These are phyloP conservation scores for Lepetodrilus schrolli DNA, from an alignment of 2,888 invertebrate species.

Conservation along the genomic window DNA sequence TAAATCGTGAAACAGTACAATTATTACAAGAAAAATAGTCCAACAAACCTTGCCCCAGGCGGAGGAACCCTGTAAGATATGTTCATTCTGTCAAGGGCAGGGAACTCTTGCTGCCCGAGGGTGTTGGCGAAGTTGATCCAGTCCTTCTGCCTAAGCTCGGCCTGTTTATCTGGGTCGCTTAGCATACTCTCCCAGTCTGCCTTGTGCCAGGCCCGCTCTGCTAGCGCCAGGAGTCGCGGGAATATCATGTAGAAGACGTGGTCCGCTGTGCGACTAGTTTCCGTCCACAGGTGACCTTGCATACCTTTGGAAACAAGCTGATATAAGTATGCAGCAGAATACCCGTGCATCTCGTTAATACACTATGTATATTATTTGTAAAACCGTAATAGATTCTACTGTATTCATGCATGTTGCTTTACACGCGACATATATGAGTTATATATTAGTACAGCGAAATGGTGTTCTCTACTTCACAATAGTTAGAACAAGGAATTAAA, in stretches of 20 bases:
- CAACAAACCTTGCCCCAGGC: conserved; percentile 55
- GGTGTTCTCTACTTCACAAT: too few species aligned
- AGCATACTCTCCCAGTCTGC: conserved; percentile 62
- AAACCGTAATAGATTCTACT: too few species aligned
- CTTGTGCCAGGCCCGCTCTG: conserved; percentile 70
- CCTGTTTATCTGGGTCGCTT: background rate
- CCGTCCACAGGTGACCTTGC: conserved; percentile 68
- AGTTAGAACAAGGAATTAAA: too few species aligned
- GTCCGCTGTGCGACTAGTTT: conserved; percentile 50
- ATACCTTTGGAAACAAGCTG: conserved; percentile 55
- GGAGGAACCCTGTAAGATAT: conserved; percentile 58
- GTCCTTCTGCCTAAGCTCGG: conserved; percentile 40
- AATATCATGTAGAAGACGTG: conserved; percentile 61
- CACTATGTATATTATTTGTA: too few species aligned
- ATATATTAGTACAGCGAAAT: too few species aligned
- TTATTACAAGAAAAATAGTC: too few species aligned
- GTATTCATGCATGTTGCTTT: too few species aligned
- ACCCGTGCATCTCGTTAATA: too few species aligned
- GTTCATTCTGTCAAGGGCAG: conserved; percentile 50
- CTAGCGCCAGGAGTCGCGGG: conserved; percentile 64
- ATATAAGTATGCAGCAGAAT: too few species aligned
- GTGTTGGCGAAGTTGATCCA: conserved; percentile 58
- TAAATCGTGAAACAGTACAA: too few species aligned
- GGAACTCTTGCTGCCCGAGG: conserved; percentile 56
- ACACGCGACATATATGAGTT: too few species aligned